These are phyloP conservation scores for Venturia canescens DNA, from an alignment of 1,140 invertebrate species.

Conservation along the genomic window DNA sequence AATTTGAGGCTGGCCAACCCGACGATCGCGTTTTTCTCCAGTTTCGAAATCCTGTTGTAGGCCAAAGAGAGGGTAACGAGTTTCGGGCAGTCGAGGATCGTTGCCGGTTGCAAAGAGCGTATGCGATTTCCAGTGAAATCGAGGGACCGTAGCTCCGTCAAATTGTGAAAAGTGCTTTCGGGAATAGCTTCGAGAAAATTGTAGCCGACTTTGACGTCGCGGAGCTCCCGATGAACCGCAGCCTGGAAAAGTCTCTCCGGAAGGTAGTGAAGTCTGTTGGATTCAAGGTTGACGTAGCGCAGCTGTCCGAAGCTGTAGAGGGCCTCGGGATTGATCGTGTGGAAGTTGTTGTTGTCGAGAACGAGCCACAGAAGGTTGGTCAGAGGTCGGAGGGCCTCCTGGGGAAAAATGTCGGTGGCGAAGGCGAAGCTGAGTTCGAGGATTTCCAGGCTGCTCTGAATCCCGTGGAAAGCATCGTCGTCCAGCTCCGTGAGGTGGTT, in stretches of 20 bases:
- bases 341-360: constrained; percentile 92
- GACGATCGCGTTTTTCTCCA: constrained; percentile 85
- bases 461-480: constrained; percentile 85
- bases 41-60: constrained; percentile 81
- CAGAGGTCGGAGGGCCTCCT: constrained; percentile 84
- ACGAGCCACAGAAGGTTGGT: constrained; percentile 89
- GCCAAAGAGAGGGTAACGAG: constrained; percentile 72
- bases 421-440: constrained; percentile 91
- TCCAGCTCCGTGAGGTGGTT: constrained; percentile 89
- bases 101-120: constrained; percentile 57
- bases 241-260: constrained; percentile 82
- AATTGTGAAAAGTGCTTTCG: constrained; percentile 85
- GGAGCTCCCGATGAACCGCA: constrained; percentile 84
- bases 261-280: constrained; percentile 84
- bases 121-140: constrained; percentile 74
- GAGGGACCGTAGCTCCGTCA: constrained; percentile 70
- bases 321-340: constrained; percentile 80
- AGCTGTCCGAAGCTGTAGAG: constrained; percentile 84
- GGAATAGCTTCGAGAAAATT: constrained; percentile 85
- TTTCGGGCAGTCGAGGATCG: constrained; percentile 70
- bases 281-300: constrained; percentile 91
- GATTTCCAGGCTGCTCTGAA: constrained; percentile 85
- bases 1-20: constrained; percentile 74
- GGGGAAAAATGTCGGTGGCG: constrained; percentile 86
- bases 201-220: constrained; percentile 84